These are phyloP conservation scores for Labia minor DNA, from an alignment of 2,888 invertebrate genomes.

Conservation along the genomic window DNA sequence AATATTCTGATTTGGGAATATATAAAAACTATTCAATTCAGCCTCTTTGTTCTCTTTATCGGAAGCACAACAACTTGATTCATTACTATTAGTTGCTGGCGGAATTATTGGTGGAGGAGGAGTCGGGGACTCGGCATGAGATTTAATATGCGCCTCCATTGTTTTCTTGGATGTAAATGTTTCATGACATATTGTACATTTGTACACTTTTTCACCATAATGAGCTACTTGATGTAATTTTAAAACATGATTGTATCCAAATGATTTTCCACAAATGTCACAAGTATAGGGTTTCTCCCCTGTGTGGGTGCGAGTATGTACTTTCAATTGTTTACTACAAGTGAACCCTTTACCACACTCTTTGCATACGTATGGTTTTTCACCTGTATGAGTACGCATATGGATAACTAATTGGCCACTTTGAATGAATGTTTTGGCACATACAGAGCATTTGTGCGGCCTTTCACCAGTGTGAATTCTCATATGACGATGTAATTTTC, in stretches of 20 bases:
- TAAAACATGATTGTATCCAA: conserved; percentile 83
- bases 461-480: conserved; percentile 83
- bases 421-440: conserved; percentile 82
- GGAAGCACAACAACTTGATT: conserved; percentile 30
- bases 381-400: conserved; percentile 73
- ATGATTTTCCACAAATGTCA: conserved; percentile 81
- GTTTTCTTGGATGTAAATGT: conserved; percentile 84
- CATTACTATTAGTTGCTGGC: conserved; percentile 25
- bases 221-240: conserved; percentile 83
- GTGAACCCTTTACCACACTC: conserved; percentile 84
- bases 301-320: conserved; percentile 82
- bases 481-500: conserved; percentile 81
- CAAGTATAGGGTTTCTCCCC: conserved; percentile 86
- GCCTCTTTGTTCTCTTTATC: conserved; percentile 41
- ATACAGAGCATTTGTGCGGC: conserved; percentile 78
- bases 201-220: conserved; percentile 84
- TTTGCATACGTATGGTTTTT: conserved; percentile 41
- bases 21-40: conserved; percentile 25
- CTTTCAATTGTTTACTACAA: conserved; percentile 82
- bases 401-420: conserved; percentile 85
- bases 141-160: conserved; percentile 80
- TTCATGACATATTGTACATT: conserved; percentile 82
- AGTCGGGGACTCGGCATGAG: conserved; percentile 48
- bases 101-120: conserved; percentile 22
- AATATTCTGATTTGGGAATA: not conserved